Evolutionary conservation across 2,888 invertebrate species (phyloP).

Genomic region (Xestoiulus laeticollis): DNA sequence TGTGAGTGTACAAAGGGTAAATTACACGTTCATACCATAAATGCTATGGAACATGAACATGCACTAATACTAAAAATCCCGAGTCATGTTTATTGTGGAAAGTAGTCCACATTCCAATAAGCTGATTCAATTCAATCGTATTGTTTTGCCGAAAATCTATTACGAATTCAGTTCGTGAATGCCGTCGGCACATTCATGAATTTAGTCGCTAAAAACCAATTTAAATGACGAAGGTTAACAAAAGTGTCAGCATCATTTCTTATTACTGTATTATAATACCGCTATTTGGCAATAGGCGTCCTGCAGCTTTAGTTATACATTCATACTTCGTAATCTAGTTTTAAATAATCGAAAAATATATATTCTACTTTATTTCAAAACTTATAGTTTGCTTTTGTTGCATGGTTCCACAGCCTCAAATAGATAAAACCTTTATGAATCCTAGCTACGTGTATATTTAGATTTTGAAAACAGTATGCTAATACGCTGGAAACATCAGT

Average conservation of each 20-base stretch:
- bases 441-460: no score
- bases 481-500: no score
- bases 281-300: neutral
- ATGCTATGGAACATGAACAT: neutral
- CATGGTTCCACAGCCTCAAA: no score
- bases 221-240: neutral
- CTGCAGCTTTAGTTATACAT: neutral
- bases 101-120: neutral
- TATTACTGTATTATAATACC: neutral
- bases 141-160: neutral
- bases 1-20: neutral
- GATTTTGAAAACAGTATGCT: no score
- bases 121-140: neutral
- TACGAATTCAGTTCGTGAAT: neutral
- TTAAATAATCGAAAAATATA: no score
- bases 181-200: neutral
- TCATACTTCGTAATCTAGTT: no score
- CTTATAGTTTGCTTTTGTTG: no score
- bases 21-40: neutral
- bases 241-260: neutral
- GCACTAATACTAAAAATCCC: neutral
- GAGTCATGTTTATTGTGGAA: neutral
- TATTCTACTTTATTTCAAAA: no score
- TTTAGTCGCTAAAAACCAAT: neutral
- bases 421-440: no score